Conservation (phyloP, 2,888 invertebrate genomes). For the Timandra comae region DNA sequence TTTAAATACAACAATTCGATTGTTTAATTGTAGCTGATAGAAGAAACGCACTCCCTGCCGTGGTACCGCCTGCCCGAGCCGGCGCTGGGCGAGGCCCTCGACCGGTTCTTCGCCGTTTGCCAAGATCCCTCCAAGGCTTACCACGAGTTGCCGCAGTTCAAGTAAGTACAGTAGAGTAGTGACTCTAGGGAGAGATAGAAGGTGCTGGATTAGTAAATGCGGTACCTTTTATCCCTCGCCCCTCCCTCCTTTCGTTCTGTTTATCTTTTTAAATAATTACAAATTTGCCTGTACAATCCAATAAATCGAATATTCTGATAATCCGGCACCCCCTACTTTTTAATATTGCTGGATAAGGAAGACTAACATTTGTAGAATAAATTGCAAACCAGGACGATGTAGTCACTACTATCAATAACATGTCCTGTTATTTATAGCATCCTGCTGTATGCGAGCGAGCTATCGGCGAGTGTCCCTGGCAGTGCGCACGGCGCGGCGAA, state of each 20-base stretch:
- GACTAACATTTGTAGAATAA: no score
- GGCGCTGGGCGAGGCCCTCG: slow-evolving; percentile 44
- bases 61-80: slow-evolving; percentile 49
- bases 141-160: slow-evolving; percentile 49
- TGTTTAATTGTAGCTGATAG: slow-evolving; percentile 26
- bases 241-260: not conserved
- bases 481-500: not conserved
- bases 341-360: not conserved
- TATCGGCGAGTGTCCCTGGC: no score
- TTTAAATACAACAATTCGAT: no score
- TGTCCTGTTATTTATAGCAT: not conserved
- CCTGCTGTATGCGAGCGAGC: not conserved
- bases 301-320: not conserved
- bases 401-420: not conserved
- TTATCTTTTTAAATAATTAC: not conserved
- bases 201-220: no score
- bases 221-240: no score
- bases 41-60: slow-evolving; percentile 45
- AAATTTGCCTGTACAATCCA: not conserved
- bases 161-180: no score
- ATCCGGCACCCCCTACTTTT: not conserved
- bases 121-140: slow-evolving; percentile 42
- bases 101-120: slow-evolving; percentile 47
- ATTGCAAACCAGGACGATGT: not conserved
- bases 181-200: no score